Conservation (phyloP, 2,888 invertebrate genomes). For the Limnephilus marmoratus region DNA sequence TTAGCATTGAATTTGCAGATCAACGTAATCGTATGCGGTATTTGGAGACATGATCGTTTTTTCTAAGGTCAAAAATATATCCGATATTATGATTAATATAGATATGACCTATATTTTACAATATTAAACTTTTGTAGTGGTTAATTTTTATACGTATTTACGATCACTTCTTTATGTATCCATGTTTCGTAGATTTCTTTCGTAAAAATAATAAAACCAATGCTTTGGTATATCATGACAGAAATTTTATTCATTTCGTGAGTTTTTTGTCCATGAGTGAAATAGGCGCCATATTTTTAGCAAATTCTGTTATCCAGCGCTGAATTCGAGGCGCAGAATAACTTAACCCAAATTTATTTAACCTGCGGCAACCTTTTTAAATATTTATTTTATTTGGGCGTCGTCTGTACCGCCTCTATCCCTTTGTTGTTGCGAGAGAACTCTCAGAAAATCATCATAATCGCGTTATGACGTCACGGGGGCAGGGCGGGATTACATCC, state of each 20-base stretch:
- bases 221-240: neutral
- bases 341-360: neutral
- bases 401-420: constrained; percentile 2
- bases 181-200: neutral
- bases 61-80: too few species aligned
- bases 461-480: constrained; percentile 22
- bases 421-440: neutral
- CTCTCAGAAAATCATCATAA: constrained; percentile 40
- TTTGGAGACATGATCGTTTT: too few species aligned
- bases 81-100: too few species aligned
- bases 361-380: constrained; percentile 28
- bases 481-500: constrained; percentile 32
- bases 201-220: neutral
- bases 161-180: too few species aligned
- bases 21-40: too few species aligned
- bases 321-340: neutral
- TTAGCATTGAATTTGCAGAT: too few species aligned
- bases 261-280: neutral
- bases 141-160: too few species aligned
- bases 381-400: constrained; percentile 25
- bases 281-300: neutral
- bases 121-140: too few species aligned
- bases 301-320: neutral
- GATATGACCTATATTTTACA: too few species aligned
- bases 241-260: neutral